Base-by-base conservation (phyloP, 2,797 vertebrate genomes). In the Oryzias dopingdopingensis region DNA sequence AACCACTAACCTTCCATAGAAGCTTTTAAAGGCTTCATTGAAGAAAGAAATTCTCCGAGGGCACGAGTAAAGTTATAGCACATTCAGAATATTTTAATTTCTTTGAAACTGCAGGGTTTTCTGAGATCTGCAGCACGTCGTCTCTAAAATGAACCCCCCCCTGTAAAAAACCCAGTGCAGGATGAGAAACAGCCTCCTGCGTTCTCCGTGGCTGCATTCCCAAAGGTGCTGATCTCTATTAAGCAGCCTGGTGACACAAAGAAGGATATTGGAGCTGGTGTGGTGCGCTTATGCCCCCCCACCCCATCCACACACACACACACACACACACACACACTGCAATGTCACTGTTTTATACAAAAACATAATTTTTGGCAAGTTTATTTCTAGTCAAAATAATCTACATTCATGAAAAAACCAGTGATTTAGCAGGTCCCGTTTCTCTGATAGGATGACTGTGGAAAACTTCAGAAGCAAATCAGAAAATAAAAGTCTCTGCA, bases 21-120 rank as follows among this genome's bases (percentile, higher is more conserved):
- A 57, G 80, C 76, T 82, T 83, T 87, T 81, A 85, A 87, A 82
- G 80, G 75, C 82, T 83, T 70, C 55, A 83, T 77, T 79, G 69
- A 79, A 82, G 32, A 80, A 55, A 74, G 22, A 81, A 86, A 81
- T 77, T 59, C 72, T 76, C 64, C 42, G 59, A 58, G 53, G 67
- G 67, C 62, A 62, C 55, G 75, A 70, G 41, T 22, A 43, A 67
- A 70, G 63, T 54, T 65, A 62, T 67, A 56, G 58, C 50, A 62
- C 59, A 67, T 67, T 78, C 59, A 68, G 62, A 77, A 60, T 49
- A 57, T 55, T 70, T 62, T 22, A 52, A 69, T 72, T 49, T 23
- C 57, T 45, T 20, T 24, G 51, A 62, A 71, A 51, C 50, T 22
- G 47, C 16, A 51, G 20, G 24, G 51, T 45, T 48, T 55, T 23